These are phyloP conservation scores for Ptilonorhynchus violaceus DNA, from an alignment of 2,113 vertebrate genomes.

Conservation along the genomic window DNA sequence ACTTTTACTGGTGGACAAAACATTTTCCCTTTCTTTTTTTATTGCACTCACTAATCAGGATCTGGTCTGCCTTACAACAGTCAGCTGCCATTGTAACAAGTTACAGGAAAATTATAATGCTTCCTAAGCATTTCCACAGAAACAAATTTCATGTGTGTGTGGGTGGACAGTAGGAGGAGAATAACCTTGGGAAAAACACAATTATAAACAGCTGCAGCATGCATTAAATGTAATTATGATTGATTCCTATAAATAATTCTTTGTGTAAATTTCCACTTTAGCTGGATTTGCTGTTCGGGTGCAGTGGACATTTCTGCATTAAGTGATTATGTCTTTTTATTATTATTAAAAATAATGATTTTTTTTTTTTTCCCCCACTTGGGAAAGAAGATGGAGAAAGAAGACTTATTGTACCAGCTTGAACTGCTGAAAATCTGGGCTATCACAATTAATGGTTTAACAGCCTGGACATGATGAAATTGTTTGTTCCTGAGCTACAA, in stretches of 20 bases:
- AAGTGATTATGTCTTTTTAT: slow-evolving; percentile 81
- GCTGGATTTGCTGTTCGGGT: slow-evolving; percentile 80
- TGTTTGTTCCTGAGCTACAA: slow-evolving; percentile 68
- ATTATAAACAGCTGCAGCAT: slow-evolving; percentile 89
- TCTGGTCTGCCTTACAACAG: slow-evolving; percentile 15
- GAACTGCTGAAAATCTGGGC: not conserved
- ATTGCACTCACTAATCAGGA: not conserved
- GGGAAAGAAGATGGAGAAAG: not conserved
- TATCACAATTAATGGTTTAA: slow-evolving; percentile 71
- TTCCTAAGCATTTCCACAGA: slow-evolving; percentile 67
- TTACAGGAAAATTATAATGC: slow-evolving; percentile 67
- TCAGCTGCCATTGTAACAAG: slow-evolving; percentile 48
- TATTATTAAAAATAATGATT: slow-evolving; percentile 74
- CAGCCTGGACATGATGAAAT: slow-evolving; percentile 62
- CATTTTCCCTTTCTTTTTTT: not conserved
- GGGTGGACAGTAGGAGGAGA: slow-evolving; percentile 54
- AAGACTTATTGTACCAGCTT: slow-evolving; percentile 52
- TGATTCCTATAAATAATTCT: slow-evolving; percentile 94
- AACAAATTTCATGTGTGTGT: slow-evolving; percentile 63
- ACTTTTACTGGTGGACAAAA: not conserved
- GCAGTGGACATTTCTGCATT: slow-evolving; percentile 80
- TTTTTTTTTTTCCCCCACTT: not conserved
- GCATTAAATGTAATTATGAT: slow-evolving; percentile 89
- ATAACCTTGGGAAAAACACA: slow-evolving; percentile 75
- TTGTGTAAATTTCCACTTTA: slow-evolving; percentile 85